Evolutionary conservation across 2,888 invertebrate genomes (phyloP).

Genomic region (Mimas tiliae): DNA sequence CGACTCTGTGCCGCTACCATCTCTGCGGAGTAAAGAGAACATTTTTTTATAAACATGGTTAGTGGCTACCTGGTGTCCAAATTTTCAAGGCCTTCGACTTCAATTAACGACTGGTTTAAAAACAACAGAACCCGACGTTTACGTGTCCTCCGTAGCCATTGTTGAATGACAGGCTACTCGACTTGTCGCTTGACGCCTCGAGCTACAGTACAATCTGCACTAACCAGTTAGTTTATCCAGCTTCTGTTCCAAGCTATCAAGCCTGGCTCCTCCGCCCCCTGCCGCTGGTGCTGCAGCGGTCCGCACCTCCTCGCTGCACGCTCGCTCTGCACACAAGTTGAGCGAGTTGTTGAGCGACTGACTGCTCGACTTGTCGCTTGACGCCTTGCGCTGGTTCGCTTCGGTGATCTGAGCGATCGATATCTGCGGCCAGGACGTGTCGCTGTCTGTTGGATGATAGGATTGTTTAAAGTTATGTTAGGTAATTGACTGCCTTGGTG

Average conservation of each 20-base stretch:
- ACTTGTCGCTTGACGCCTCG: too few relatives aligned
- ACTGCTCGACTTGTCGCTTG: conserved; percentile 66
- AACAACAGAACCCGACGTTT: too few relatives aligned
- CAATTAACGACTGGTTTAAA: too few relatives aligned
- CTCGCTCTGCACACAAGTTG: conserved; percentile 32
- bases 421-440: conserved; percentile 77
- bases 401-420: conserved; percentile 75
- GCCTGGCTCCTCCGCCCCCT: conserved; percentile 28
- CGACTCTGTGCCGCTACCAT: conserved; percentile 73
- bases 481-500: too few relatives aligned
- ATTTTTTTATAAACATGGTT: too few relatives aligned
- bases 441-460: conserved; percentile 57
- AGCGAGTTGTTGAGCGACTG: conserved; percentile 54
- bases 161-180: too few relatives aligned
- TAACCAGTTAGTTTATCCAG: conserved; percentile 70
- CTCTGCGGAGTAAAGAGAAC: conserved; percentile 54
- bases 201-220: neutral
- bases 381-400: conserved; percentile 73
- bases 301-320: conserved; percentile 28
- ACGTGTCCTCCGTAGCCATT: too few relatives aligned
- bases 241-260: conserved; percentile 65
- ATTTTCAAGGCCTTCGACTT: too few relatives aligned
- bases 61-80: too few relatives aligned
- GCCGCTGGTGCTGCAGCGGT: conserved; percentile 33
- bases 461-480: too few relatives aligned